Conservation (phyloP, 2,888 invertebrate genomes). For the Tromatobia lineatoria region DNA sequence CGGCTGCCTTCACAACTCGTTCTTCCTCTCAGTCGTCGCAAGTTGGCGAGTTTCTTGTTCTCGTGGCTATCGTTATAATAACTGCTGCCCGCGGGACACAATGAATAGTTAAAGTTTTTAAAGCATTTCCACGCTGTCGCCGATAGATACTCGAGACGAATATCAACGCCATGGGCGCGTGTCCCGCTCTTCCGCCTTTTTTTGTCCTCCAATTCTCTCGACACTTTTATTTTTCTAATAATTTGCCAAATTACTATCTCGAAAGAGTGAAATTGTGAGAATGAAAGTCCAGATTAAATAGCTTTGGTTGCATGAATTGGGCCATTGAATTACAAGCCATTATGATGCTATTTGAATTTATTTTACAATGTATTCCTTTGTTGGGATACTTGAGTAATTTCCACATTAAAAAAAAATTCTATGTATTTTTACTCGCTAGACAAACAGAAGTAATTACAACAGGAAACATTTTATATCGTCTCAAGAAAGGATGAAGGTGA, state of each 20-base stretch:
- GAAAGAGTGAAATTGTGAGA: conserved; percentile 43
- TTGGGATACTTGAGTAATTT: neutral
- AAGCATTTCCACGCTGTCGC: conserved; percentile 31
- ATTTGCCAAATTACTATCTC: conserved; percentile 5
- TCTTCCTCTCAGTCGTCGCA: conserved; percentile 35
- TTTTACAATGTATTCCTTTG: neutral
- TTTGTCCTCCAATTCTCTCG: neutral
- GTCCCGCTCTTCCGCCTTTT: conserved; percentile 37
- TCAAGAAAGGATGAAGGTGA: too few species aligned
- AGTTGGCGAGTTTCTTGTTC: conserved; percentile 38
- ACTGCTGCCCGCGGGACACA: conserved; percentile 55
- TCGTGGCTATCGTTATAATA: conserved; percentile 48
- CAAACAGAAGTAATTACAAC: too few species aligned
- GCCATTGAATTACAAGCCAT: conserved; percentile 7
- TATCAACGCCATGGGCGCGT: conserved; percentile 63
- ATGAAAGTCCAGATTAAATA: conserved; percentile 38
- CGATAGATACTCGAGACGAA: conserved; percentile 52
- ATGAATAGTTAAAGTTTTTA: conserved; percentile 72
- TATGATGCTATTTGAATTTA: neutral
- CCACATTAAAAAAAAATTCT: neutral
- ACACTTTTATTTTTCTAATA: neutral
- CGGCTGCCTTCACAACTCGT: conserved; percentile 50
- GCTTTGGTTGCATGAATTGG: neutral
- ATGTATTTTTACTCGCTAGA: too few species aligned
- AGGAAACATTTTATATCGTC: too few species aligned